Percentiles rank a stretch among this genome's conserved stretches.
Evolutionary conservation across 2,113 vertebrate genomes (phyloP).

Genomic region (Nipponia nippon): DNA sequence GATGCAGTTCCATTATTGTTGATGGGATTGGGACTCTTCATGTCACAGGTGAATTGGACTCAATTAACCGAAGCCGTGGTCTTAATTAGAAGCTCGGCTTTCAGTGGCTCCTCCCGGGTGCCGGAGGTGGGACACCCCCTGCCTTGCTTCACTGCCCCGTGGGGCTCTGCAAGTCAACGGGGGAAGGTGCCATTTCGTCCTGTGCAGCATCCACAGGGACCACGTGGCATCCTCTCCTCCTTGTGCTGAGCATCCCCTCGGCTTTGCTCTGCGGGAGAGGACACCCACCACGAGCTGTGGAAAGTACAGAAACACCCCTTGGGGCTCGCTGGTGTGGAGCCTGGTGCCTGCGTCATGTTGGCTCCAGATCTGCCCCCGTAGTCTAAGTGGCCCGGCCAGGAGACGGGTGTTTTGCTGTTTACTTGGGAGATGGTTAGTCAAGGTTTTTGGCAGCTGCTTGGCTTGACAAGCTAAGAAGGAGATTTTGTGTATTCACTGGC

Average conservation of each 20-base stretch:
- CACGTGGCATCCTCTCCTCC: rapidly evolving
- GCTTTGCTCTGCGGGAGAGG: background rate
- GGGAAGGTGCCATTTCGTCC: background rate
- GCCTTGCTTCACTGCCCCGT: rapidly evolving
- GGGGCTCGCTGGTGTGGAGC: rapidly evolving
- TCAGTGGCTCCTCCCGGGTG: background rate
- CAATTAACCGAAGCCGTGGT: constrained; percentile 21
- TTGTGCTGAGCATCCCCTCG: rapidly evolving
- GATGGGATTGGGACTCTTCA: constrained; percentile 61
- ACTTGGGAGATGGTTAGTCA: background rate
- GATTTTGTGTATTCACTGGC: background rate
- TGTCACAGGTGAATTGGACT: constrained; percentile 63
- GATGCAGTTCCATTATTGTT: constrained; percentile 62
- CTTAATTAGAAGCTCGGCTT: constrained; percentile 48
- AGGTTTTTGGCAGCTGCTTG: background rate
- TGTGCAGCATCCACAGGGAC: background rate
- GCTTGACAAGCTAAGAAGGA: background rate
- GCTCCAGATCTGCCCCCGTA: background rate
- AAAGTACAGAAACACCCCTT: background rate
- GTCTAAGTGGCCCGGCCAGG: background rate
- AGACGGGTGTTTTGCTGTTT: background rate
- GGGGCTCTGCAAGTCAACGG: rapidly evolving
- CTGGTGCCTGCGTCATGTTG: rapidly evolving
- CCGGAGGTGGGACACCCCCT: background rate
- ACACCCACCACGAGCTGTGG: background rate